These are phyloP conservation scores for Sclerurus mexicanus DNA, from an alignment of 2,113 vertebrate genomes.

Conservation along the genomic window DNA sequence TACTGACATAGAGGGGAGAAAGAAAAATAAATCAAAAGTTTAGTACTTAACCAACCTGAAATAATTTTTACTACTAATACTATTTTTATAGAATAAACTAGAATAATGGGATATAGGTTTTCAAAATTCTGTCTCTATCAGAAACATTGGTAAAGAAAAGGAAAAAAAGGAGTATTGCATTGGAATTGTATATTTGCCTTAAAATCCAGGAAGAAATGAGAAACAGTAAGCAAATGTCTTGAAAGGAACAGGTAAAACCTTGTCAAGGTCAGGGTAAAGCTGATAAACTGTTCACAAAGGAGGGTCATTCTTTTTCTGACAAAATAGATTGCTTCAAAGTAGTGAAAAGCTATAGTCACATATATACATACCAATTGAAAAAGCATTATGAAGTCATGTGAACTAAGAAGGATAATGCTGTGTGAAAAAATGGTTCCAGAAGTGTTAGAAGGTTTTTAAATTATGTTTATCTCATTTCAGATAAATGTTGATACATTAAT, in stretches of 20 bases:
- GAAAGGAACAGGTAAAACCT: background rate
- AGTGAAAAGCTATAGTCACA: background rate
- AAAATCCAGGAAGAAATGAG: background rate
- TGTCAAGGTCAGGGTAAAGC: background rate
- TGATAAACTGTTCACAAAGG: background rate
- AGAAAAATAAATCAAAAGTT: background rate
- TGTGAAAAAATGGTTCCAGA: too few species aligned
- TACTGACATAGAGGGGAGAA: background rate
- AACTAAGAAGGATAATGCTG: background rate
- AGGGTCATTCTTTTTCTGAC: background rate
- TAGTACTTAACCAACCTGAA: background rate
- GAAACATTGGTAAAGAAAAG: background rate
- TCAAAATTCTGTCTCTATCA: background rate
- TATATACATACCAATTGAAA: background rate
- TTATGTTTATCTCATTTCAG: too few species aligned
- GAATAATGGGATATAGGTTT: background rate
- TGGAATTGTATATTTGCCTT: background rate
- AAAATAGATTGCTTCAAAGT: background rate
- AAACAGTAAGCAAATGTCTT: background rate
- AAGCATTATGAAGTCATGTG: accelerated
- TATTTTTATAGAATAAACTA: background rate
- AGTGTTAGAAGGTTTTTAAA: too few species aligned
- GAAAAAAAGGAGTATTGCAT: background rate
- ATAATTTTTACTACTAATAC: background rate
- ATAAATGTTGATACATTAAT: too few species aligned